These are phyloP conservation scores for Noctua fimbriata DNA, from an alignment of 2,888 invertebrate genomes.

Conservation along the genomic window DNA sequence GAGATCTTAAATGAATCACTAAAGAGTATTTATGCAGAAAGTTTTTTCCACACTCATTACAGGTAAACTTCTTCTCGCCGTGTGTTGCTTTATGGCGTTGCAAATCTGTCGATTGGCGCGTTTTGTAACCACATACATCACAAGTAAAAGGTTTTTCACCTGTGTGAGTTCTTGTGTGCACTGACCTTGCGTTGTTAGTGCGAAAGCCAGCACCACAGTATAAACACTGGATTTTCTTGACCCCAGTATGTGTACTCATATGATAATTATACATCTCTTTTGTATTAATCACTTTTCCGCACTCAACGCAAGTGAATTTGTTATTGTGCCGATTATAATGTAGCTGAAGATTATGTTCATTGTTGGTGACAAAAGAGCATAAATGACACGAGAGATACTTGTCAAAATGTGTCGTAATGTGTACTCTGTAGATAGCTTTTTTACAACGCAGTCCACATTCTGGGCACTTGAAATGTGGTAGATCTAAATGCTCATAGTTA, in stretches of 20 bases:
- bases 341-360: neutral
- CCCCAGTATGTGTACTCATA: constrained; percentile 68
- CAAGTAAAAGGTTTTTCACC: constrained; percentile 64
- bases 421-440: constrained; percentile 48
- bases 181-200: fast-evolving
- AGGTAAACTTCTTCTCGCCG: constrained; percentile 50
- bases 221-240: constrained; percentile 69
- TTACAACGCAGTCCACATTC: constrained; percentile 64
- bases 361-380: constrained; percentile 32
- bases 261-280: constrained; percentile 48
- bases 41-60: constrained; percentile 65
- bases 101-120: constrained; percentile 37
- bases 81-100: constrained; percentile 60
- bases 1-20: constrained; percentile 55
- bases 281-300: constrained; percentile 14
- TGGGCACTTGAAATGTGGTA: constrained; percentile 49
- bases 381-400: constrained; percentile 41
- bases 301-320: constrained; percentile 46
- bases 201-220: constrained; percentile 72
- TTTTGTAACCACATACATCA: constrained; percentile 53
- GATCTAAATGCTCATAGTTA: constrained; percentile 52
- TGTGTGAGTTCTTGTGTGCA: constrained; percentile 68
- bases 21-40: constrained; percentile 52
- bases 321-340: constrained; percentile 48
- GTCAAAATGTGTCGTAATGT: constrained; percentile 66